Percentiles rank a stretch among this genome's conserved stretches.
These are phyloP conservation scores for Oreochromis spilurus DNA, from an alignment of 2,113 vertebrate genomes.

Conservation along the genomic window DNA sequence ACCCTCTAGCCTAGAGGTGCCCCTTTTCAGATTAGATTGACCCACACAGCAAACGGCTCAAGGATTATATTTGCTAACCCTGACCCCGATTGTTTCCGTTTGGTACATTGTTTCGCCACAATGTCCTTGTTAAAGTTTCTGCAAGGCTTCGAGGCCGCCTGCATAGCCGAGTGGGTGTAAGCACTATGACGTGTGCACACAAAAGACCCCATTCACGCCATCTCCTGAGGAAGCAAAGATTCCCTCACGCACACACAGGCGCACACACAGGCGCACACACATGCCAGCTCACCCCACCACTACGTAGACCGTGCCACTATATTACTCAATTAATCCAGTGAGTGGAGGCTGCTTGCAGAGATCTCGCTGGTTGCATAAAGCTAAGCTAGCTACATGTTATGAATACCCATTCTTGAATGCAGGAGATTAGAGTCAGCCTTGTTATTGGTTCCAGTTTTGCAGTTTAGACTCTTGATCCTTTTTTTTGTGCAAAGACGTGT, in stretches of 20 bases:
- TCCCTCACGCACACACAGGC: not conserved
- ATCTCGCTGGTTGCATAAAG: constrained; percentile 8
- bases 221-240: constrained; percentile 48
- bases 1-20: not conserved
- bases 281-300: constrained; percentile 32
- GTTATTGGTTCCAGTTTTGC: not conserved
- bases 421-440: not conserved
- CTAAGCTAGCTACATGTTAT: not conserved
- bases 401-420: not conserved
- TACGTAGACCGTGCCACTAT: constrained; percentile 15
- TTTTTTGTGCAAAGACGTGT: not conserved
- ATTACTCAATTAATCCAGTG: constrained; percentile 54
- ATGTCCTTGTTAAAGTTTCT: constrained; percentile 39
- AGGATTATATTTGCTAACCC: not conserved
- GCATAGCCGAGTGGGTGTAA: constrained; percentile 41
- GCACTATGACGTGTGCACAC: constrained; percentile 30
- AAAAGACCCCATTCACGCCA: constrained; percentile 55
- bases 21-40: not conserved
- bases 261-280: not conserved
- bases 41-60: not conserved
- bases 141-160: constrained; percentile 17
- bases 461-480: not conserved
- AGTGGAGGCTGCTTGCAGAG: constrained; percentile 19
- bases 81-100: not conserved
- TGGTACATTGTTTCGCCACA: constrained; percentile 14